A percentile compares a stretch with the other conserved stretches of the same genome.
These are phyloP conservation scores for Tolypeutes matacus DNA, from an alignment of 2,797 vertebrate genomes.

Conservation along the genomic window DNA sequence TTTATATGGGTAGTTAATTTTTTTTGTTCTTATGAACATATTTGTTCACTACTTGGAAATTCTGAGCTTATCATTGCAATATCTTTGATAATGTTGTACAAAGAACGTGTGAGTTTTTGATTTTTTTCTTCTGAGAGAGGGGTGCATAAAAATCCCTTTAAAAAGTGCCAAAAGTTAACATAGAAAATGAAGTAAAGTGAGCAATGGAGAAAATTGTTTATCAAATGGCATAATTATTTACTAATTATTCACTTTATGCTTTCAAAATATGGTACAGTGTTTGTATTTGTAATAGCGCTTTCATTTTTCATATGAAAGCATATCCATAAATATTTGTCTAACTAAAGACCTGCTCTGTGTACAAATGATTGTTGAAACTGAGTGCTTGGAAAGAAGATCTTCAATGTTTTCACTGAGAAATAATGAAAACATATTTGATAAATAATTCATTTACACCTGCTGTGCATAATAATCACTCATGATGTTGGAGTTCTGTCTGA, in stretches of 20 bases:
- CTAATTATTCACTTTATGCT: slow-evolving; percentile 82
- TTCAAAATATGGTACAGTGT: slow-evolving; percentile 81
- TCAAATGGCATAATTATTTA: slow-evolving; percentile 82
- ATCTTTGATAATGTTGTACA: slow-evolving; percentile 18
- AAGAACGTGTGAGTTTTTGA: slow-evolving; percentile 57
- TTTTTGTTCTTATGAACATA: background rate
- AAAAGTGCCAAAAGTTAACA: slow-evolving; percentile 70
- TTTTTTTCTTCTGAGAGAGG: slow-evolving; percentile 42
- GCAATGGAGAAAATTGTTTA: slow-evolving; percentile 74
- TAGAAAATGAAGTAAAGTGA: slow-evolving; percentile 70
- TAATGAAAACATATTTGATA: slow-evolving; percentile 88
- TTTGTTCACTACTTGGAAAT: slow-evolving; percentile 45
- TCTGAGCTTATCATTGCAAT: background rate
- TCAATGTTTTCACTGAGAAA: slow-evolving; percentile 85
- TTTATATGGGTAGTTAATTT: background rate
- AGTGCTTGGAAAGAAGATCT: slow-evolving; percentile 84
- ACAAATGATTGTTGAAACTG: slow-evolving; percentile 86
- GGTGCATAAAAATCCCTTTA: slow-evolving; percentile 23
- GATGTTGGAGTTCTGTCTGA: slow-evolving; percentile 83
- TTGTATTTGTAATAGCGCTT: slow-evolving; percentile 81
- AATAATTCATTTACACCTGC: slow-evolving; percentile 90
- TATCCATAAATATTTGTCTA: slow-evolving; percentile 87
- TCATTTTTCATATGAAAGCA: slow-evolving; percentile 84
- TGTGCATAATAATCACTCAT: slow-evolving; percentile 88
- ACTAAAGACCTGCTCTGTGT: slow-evolving; percentile 86